Conservation (phyloP, 1,140 invertebrate genomes). For the Mizuhopecten yessoensis region DNA sequence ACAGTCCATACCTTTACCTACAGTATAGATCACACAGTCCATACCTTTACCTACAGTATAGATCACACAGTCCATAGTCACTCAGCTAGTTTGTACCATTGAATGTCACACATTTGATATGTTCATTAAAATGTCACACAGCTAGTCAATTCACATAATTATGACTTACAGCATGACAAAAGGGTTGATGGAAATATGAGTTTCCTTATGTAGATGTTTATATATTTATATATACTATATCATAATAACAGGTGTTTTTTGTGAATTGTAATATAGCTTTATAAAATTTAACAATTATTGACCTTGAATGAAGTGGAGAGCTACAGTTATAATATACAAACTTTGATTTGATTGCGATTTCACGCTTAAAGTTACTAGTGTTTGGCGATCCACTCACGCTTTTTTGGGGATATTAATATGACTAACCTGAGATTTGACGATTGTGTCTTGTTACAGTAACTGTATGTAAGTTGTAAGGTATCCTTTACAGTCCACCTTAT, state of each 20-base stretch:
- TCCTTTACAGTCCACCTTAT: too few relatives aligned
- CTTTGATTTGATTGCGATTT: neutral
- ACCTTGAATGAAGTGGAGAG: neutral
- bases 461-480: too few relatives aligned
- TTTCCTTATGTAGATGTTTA: neutral
- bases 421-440: neutral
- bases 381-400: neutral
- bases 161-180: neutral
- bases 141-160: neutral
- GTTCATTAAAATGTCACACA: neutral
- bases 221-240: too few relatives aligned
- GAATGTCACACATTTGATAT: too few relatives aligned
- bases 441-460: too few relatives aligned
- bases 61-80: too few relatives aligned
- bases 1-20: too few relatives aligned
- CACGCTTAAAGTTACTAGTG: neutral
- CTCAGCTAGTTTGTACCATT: too few relatives aligned
- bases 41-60: too few relatives aligned
- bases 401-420: neutral
- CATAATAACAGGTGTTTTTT: slow-evolving; percentile 3
- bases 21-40: too few relatives aligned
- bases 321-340: neutral
- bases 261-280: neutral
- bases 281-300: neutral
- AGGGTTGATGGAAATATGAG: neutral